A percentile compares a stretch with the other conserved stretches of the same genome.
Evolutionary conservation across 2,888 invertebrate species (phyloP).

Genomic region (Amblyteles armatorius): DNA sequence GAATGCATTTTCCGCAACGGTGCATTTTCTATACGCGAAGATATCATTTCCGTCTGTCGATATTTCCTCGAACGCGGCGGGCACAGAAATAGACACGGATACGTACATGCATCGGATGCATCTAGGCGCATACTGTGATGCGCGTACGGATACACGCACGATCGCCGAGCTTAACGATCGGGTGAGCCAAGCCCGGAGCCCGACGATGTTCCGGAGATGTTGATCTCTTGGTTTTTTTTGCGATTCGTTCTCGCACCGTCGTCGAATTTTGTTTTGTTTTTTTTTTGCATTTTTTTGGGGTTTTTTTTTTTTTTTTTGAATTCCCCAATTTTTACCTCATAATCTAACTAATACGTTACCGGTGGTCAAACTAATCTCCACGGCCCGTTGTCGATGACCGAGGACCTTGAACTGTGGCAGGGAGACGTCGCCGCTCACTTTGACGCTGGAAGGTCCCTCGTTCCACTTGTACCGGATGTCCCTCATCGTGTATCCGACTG

Average conservation of each 20-base stretch:
- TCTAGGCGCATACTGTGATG: neutral
- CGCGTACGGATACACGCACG: slow-evolving; percentile 2
- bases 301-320: slow-evolving; percentile 25
- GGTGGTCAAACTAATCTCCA: slow-evolving; percentile 98
- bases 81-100: slow-evolving; percentile 25
- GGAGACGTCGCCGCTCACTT: slow-evolving; percentile 97
- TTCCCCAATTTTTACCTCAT: slow-evolving; percentile 64
- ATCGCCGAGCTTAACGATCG: slow-evolving; percentile 21
- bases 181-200: neutral
- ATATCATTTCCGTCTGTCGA: slow-evolving; percentile 69
- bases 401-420: slow-evolving; percentile 99
- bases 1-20: slow-evolving; percentile 56
- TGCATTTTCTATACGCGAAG: slow-evolving; percentile 34
- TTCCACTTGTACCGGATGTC: slow-evolving; percentile 99
- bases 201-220: neutral
- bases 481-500: slow-evolving; percentile 99
- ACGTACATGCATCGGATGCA: slow-evolving; percentile 2
- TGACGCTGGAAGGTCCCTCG: slow-evolving; percentile 97
- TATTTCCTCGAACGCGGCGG: slow-evolving; percentile 46
- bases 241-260: slow-evolving; percentile 11
- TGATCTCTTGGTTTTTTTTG: slow-evolving; percentile 37
- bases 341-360: slow-evolving; percentile 88
- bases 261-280: slow-evolving; percentile 36
- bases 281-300: slow-evolving; percentile 30
- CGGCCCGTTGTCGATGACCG: slow-evolving; percentile 97